Evolutionary conservation across 1,140 invertebrate genomes (phyloP), one percentile per base, ranked within the genome.

Genomic region (Leptoteleia sp.): DNA sequence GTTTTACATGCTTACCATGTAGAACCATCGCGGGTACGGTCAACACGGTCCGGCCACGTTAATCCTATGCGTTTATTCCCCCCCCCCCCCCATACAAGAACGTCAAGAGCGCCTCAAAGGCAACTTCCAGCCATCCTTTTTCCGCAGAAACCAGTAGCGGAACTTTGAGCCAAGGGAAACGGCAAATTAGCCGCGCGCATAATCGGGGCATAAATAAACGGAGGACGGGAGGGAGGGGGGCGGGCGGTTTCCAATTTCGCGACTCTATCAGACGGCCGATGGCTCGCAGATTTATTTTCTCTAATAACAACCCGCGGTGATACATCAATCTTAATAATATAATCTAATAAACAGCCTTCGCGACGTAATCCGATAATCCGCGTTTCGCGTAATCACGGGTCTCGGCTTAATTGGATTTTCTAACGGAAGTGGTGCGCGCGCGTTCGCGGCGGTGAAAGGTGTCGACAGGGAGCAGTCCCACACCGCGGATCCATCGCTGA

Each of bases 331-430:
- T 76, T 70, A 62, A 70, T 76, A 68, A 76, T 70, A 64, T 76
- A 76, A 76, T 76, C 64, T 70, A 70, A 76, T 64, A 64, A 77
- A 70, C 59, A 37, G 65, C 15, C 73, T 64, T 42, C 29, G 47
- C 38, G 62, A 42, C 31, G 13, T 68, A 76, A 76, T 76, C 72
- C 62, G 62, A 64, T 68, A 62, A 76, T 76, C 65, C 29, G 57
- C 38, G 40, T 50, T 77, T 59, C 67, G 59, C 17, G 5, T 77
- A 65, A 77, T 71, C 43, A 67, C 52, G 15, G 75, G 59, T 65
- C 57, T 65, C 59, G 19, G 67, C 71, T 71, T 76, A 80, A 80
- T 80, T 80, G 71, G 77, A 79, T 79, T 79, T 79, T 79, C 77
- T 75, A 71, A 38, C 70, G 70, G 77, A 75, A 79, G 65, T 73